Evolutionary conservation across 2,113 vertebrate species (phyloP).

Genomic region (Lepidothrix coronata): DNA sequence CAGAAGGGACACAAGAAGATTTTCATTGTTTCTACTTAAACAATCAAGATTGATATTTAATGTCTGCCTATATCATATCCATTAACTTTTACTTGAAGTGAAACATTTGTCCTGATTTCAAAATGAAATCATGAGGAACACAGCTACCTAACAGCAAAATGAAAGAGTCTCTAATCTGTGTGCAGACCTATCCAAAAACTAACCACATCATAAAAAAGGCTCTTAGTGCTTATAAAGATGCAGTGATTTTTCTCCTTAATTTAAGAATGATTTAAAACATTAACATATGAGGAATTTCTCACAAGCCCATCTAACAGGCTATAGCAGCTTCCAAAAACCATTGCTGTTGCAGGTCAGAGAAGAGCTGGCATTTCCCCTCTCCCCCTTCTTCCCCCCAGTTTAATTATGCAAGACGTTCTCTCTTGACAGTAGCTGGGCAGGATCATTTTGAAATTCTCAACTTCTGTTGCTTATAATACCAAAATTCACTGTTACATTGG

Average conservation of each 20-base stretch:
- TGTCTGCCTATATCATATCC: not conserved
- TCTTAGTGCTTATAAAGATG: not conserved
- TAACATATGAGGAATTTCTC: not conserved
- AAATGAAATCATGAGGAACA: not conserved
- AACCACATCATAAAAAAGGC: not conserved
- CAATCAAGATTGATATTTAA: not conserved
- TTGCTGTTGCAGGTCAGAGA: not conserved
- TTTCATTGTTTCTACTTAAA: not conserved
- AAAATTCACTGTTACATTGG: not conserved
- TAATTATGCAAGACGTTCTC: not conserved
- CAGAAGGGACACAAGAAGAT: not conserved
- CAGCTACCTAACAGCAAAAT: not conserved
- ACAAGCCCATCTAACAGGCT: not conserved
- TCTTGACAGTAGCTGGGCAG: not conserved
- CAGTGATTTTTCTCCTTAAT: not conserved
- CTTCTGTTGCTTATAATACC: not conserved
- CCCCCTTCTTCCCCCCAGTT: not conserved
- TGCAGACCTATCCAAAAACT: not conserved
- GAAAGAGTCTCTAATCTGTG: not conserved
- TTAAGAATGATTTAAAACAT: not conserved
- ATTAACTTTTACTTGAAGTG: not conserved
- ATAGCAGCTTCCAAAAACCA: not conserved
- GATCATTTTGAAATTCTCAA: not conserved
- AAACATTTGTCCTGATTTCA: not conserved
- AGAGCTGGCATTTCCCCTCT: not conserved